Conservation (phyloP, 1,140 invertebrate species). For the Aphidius gifuensis region DNA sequence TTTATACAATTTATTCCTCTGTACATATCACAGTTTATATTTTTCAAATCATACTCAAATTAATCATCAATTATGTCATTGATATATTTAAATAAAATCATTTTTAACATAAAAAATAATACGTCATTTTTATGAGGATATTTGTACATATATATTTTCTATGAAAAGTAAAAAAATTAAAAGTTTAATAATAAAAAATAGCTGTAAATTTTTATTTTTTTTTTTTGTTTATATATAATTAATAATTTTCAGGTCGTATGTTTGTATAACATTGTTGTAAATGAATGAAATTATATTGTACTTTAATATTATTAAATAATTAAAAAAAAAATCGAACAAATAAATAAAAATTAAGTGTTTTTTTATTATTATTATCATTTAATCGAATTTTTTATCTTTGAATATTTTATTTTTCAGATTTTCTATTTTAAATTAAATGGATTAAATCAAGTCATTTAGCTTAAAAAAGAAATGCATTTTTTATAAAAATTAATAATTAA, state of each 20-base stretch:
- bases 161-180: constrained; percentile 34
- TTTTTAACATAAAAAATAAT: too few species aligned
- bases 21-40: too few species aligned
- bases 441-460: too few species aligned
- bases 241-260: constrained; percentile 12
- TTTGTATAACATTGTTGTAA: constrained; percentile 11
- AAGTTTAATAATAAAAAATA: too few species aligned
- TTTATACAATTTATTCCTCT: too few species aligned
- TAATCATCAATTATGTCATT: too few species aligned
- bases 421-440: too few species aligned
- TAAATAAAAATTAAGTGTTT: not conserved
- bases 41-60: too few species aligned
- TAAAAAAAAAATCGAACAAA: not conserved
- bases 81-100: too few species aligned
- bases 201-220: constrained; percentile 37
- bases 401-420: not conserved
- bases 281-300: constrained; percentile 9
- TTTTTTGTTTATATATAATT: constrained; percentile 1
- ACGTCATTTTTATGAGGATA: too few species aligned
- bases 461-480: too few species aligned
- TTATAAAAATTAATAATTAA: too few species aligned
- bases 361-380: not conserved
- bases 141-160: constrained; percentile 35
- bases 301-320: not conserved
- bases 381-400: not conserved